A percentile compares a stretch with the other conserved stretches of the same genome.
These are phyloP conservation scores for Anoplius nigerrimus DNA, from an alignment of 2,888 invertebrate species.

Conservation along the genomic window DNA sequence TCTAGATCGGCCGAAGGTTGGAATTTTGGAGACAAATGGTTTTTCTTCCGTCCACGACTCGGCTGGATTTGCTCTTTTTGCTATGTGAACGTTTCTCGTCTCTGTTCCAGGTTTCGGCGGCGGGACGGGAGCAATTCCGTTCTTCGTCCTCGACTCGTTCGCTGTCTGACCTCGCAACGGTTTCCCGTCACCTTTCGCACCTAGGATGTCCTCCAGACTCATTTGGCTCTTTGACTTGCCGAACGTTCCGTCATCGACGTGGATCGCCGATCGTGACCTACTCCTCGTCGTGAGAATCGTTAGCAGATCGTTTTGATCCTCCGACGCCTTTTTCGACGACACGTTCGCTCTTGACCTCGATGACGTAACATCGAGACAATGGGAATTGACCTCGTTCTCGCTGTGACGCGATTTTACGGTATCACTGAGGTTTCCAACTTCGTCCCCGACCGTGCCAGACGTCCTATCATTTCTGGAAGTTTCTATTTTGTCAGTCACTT, in stretches of 20 bases:
- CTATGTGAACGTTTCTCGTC: constrained; percentile 3
- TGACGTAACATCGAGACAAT: constrained; percentile 19
- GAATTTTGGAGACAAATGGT: constrained; percentile 61
- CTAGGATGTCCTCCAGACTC: constrained; percentile 69
- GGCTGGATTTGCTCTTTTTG: constrained; percentile 31
- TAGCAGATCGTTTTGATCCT: constrained; percentile 61
- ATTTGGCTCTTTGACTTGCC: constrained; percentile 64
- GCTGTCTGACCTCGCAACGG: constrained; percentile 41
- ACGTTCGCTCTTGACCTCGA: constrained; percentile 19
- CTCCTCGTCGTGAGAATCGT: constrained; percentile 67
- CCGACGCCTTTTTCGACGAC: constrained; percentile 40
- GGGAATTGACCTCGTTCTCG: constrained; percentile 21
- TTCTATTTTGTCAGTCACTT: neutral
- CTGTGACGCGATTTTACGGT: constrained; percentile 1
- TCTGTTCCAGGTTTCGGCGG: neutral
- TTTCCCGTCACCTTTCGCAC: constrained; percentile 54
- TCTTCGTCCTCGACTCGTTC: constrained; percentile 37
- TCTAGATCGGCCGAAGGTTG: constrained; percentile 54
- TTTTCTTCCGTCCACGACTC: constrained; percentile 59
- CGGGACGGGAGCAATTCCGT: neutral
- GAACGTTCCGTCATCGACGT: constrained; percentile 63
- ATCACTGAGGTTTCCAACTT: neutral
- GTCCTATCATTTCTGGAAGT: neutral
- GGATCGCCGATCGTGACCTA: constrained; percentile 68
- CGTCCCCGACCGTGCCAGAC: neutral